These are phyloP conservation scores for Eupithecia inturbata DNA, from an alignment of 2,888 invertebrate genomes.

Conservation along the genomic window DNA sequence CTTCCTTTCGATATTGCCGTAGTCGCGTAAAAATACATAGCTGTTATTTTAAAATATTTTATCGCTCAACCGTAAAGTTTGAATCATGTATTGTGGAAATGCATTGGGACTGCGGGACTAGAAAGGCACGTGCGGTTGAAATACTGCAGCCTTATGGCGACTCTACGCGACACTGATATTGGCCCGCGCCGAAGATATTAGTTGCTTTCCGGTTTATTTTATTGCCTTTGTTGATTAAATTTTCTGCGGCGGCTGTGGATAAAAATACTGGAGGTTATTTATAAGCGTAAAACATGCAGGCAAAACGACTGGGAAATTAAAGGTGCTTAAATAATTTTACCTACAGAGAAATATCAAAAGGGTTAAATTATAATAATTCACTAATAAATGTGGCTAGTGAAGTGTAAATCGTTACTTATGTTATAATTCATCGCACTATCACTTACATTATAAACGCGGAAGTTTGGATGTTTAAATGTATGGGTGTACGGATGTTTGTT, in stretches of 20 bases:
- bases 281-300: neutral
- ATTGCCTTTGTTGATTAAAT: constrained; percentile 35
- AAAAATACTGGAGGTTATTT: neutral
- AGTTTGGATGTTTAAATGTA: too few relatives aligned
- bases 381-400: neutral
- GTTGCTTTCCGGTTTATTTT: constrained; percentile 30
- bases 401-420: neutral
- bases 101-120: constrained; percentile 39
- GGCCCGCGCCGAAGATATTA: constrained; percentile 44
- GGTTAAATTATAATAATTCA: neutral
- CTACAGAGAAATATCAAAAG: too few relatives aligned
- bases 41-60: constrained; percentile 12
- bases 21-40: neutral
- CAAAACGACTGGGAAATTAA: neutral
- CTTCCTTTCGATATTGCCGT: neutral
- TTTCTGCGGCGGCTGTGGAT: constrained; percentile 10
- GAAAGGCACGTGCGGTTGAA: constrained; percentile 54
- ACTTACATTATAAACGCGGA: too few relatives aligned
- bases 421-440: too few relatives aligned
- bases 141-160: constrained; percentile 55
- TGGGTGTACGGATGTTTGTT: too few relatives aligned
- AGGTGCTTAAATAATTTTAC: neutral
- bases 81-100: constrained; percentile 49
- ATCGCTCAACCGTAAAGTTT: constrained; percentile 21
- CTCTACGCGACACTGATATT: constrained; percentile 45